Evolutionary conservation across 2,797 vertebrate species (phyloP).

Genomic region (Sus cebifrons): DNA sequence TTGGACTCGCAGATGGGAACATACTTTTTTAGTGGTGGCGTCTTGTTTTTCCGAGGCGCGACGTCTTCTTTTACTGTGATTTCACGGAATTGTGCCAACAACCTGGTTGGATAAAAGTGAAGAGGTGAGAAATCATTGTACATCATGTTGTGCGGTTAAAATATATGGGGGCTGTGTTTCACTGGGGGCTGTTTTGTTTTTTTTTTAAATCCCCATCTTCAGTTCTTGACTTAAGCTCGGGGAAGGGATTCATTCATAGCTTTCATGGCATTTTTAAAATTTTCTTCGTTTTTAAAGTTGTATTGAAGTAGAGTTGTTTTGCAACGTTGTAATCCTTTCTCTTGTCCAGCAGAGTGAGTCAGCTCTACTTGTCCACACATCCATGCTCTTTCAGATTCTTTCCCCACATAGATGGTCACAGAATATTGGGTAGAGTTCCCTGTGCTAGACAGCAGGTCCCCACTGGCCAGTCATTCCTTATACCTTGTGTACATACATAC

Average conservation of each 20-base stretch:
- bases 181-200: conserved; percentile 48
- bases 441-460: too few relatives aligned
- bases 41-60: conserved; percentile 39
- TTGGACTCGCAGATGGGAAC: background rate
- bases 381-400: too few relatives aligned
- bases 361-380: too few relatives aligned
- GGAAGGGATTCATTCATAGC: conserved; percentile 47
- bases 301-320: too few relatives aligned
- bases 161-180: conserved; percentile 68
- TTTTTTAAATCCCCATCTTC: conserved; percentile 62
- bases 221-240: conserved; percentile 72
- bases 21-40: conserved; percentile 29
- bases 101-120: conserved; percentile 49
- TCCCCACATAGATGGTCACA: too few relatives aligned
- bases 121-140: conserved; percentile 53
- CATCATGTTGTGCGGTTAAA: conserved; percentile 54
- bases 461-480: too few relatives aligned
- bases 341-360: too few relatives aligned
- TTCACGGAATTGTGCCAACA: conserved; percentile 51
- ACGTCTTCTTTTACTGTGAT: conserved; percentile 66
- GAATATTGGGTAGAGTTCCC: too few relatives aligned
- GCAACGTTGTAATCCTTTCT: too few relatives aligned
- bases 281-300: too few relatives aligned
- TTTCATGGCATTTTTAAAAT: conserved; percentile 80
- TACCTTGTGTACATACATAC: too few relatives aligned